Evolutionary conservation across 1,140 invertebrate species (phyloP).

Genomic region (Globodera rostochiensis): DNA sequence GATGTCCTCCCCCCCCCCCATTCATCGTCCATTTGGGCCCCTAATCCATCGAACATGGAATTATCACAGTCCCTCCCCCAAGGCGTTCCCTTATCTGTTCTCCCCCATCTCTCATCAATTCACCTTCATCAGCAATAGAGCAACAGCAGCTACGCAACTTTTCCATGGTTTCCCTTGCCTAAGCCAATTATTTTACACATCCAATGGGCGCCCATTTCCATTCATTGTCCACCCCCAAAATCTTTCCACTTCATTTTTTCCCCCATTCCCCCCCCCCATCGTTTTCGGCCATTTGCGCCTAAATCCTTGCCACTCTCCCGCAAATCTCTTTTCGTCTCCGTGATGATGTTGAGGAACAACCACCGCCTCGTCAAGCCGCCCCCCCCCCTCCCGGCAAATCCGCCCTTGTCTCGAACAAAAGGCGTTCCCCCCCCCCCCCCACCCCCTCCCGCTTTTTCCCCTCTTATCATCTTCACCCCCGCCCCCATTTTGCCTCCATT

Average conservation of each 20-base stretch:
- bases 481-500: background rate
- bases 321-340: background rate
- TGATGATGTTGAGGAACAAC: background rate
- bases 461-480: background rate
- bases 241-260: background rate
- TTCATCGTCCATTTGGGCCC: too few species aligned
- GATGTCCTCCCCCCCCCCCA: background rate
- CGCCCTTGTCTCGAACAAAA: slow-evolving; percentile 8
- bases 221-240: background rate
- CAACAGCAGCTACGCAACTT: background rate
- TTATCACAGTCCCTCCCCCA: background rate
- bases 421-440: background rate
- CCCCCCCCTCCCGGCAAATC: background rate
- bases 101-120: background rate
- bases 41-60: background rate
- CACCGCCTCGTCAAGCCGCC: too few species aligned
- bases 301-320: background rate
- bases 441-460: background rate
- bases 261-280: background rate
- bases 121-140: background rate
- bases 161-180: background rate
- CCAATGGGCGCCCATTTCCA: background rate
- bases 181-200: background rate
- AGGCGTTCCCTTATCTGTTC: background rate
- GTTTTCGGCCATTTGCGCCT: slow-evolving; percentile 13